Evolutionary conservation across 2,113 vertebrate species (phyloP), one percentile per base, ranked within the genome.

Genomic region (Melospiza melodia): DNA sequence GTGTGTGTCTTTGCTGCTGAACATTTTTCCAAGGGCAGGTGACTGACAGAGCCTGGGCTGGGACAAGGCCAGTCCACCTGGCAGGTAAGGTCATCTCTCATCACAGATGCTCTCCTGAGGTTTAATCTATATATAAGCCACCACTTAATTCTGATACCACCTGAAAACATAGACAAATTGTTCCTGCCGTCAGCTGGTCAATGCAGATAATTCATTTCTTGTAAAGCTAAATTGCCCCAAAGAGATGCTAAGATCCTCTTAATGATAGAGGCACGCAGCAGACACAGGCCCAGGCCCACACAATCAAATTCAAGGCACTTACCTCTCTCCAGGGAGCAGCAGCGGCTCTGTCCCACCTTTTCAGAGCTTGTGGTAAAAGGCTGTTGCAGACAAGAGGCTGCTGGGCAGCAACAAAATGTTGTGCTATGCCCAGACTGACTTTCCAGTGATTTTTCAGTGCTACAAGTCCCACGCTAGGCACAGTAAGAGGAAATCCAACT

Each of bases 31-130:
- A 67, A 62, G 66, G 24, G 37, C 22, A 51, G 23, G 33, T 51
- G 54, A 22, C 52, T 1, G 5, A n/a, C 1, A 3, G 75, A 78
- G 7, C 5, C 7, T 1, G 23, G 39, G 2, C 15, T 59, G 43
- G 54, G 58, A 46, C 39, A n/a, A 46, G 57, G 48, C 41, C 52
- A 57, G 19, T 24, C 27, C n/a, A 41, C 15, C 12, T 1, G 12
- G 27, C 28, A 35, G 35, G 58, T 59, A 54, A 80, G 63, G 68
- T 61, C 54, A 59, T 14, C 17, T 68, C 35, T 73, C 49, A 39
- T 51, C 14, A 10, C 54, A 88, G 58, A 35, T 52, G 41, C 27
- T 69, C 31, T 68, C 25, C 77, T 76, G 49, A 33, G n/a, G 17
- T 55, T 83, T 82, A 55, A 19, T 78, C 49, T 67, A 5, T 37